Conservation (phyloP, 2,797 vertebrate genomes). For the Arnoldichthys spilopterus region DNA sequence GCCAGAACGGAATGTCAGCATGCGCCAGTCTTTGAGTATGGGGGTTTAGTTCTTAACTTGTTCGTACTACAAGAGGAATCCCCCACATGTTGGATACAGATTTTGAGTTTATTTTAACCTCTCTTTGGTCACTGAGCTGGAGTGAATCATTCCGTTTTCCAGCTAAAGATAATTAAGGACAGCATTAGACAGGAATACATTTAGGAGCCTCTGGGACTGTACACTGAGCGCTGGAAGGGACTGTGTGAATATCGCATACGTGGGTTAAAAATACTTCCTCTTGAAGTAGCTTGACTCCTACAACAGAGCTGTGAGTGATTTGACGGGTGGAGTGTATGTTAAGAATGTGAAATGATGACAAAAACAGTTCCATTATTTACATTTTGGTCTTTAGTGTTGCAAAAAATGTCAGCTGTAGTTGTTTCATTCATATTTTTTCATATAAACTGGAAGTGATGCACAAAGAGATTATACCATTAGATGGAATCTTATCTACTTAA, state of each 20-base stretch:
- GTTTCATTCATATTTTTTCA: no score
- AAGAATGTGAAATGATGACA: not conserved
- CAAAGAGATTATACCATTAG: no score
- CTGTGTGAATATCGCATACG: constrained; percentile 22
- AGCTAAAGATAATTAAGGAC: constrained; percentile 55
- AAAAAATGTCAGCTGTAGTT: not conserved
- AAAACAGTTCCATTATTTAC: constrained; percentile 8
- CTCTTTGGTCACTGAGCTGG: constrained; percentile 20
- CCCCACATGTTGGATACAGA: not conserved
- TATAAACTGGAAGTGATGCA: no score
- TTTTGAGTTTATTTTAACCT: constrained; percentile 29
- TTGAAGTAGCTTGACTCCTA: constrained; percentile 49
- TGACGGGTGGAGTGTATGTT: not conserved
- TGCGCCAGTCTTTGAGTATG: constrained; percentile 11
- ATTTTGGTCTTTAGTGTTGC: not conserved
- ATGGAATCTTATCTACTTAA: no score
- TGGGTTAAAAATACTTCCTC: constrained; percentile 54
- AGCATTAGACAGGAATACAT: constrained; percentile 51
- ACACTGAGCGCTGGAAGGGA: constrained; percentile 31
- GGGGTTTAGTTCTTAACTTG: constrained; percentile 18
- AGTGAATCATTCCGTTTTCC: constrained; percentile 45
- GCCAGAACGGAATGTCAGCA: constrained; percentile 27
- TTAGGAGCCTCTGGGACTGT: constrained; percentile 36
- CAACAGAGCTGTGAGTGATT: constrained; percentile 5
- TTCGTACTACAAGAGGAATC: constrained; percentile 19